Conservation (phyloP, 2,888 invertebrate species). For the Sarcophaga caerulescens region DNA sequence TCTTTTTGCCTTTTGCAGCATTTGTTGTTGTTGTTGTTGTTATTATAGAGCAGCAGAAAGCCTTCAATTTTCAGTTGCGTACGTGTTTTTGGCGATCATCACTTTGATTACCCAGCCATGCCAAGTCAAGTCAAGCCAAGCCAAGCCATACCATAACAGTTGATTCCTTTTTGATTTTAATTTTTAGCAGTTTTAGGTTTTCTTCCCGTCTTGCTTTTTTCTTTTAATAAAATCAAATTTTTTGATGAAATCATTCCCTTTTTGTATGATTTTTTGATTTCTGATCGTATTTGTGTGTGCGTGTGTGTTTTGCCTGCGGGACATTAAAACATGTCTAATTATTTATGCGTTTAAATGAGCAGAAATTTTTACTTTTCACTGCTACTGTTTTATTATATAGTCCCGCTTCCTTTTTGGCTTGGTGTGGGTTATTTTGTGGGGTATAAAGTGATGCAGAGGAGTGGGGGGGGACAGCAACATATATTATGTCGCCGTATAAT, state of each 20-base stretch:
- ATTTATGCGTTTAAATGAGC: conserved; percentile 71
- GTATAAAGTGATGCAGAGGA: no score
- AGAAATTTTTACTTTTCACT: conserved; percentile 53
- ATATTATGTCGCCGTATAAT: conserved; percentile 68
- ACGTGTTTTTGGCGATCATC: conserved; percentile 70
- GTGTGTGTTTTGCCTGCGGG: conserved; percentile 63
- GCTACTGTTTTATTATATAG: conserved; percentile 60
- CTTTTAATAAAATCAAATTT: conserved; percentile 66
- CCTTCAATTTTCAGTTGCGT: conserved; percentile 57
- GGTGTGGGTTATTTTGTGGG: not conserved
- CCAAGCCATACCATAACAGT: conserved; percentile 15
- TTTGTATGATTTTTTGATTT: conserved; percentile 39
- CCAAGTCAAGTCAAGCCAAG: no score
- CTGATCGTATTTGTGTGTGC: not conserved
- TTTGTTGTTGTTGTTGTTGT: conserved; percentile 6
- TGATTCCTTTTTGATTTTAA: conserved; percentile 43
- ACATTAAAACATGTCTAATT: conserved; percentile 70
- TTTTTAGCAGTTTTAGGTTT: not conserved
- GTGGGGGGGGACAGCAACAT: conserved; percentile 5
- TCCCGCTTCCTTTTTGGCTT: not conserved
- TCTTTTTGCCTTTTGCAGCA: not conserved
- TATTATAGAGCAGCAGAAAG: conserved; percentile 14
- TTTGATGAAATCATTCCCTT: conserved; percentile 63
- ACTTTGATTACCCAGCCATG: conserved; percentile 62
- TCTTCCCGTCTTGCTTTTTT: conserved; percentile 9